Percentiles rank a stretch among this genome's conserved stretches.
These are phyloP conservation scores for Cataglyphis rosenhaueri DNA, from an alignment of 2,888 invertebrate genomes.

Conservation along the genomic window DNA sequence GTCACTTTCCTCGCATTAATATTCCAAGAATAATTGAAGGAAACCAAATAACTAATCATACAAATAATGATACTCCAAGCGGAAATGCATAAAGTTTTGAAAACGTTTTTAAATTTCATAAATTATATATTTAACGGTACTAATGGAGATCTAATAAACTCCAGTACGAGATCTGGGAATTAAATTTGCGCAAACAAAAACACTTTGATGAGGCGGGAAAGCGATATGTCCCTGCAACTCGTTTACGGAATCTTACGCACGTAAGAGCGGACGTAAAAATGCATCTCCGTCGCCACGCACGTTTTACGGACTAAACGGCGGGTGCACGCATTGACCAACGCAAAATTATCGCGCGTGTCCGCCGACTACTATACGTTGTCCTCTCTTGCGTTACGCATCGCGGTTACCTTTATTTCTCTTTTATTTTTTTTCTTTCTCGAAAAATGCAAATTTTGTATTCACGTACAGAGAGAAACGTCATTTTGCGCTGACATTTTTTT, in stretches of 20 bases:
- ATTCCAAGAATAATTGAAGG: neutral
- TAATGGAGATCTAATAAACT: neutral
- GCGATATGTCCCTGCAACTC: constrained; percentile 6
- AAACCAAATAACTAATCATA: neutral
- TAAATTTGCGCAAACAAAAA: constrained; percentile 3
- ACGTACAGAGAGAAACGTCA: neutral
- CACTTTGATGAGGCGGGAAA: neutral
- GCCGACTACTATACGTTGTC: constrained; percentile 48
- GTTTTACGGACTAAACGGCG: constrained; percentile 66
- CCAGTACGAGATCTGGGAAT: neutral
- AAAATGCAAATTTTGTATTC: neutral
- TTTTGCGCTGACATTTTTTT: neutral
- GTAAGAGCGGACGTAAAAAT: neutral
- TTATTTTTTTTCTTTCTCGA: neutral
- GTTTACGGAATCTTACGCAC: constrained; percentile 39
- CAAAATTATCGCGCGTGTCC: constrained; percentile 64
- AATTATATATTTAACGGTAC: neutral
- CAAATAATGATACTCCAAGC: neutral
- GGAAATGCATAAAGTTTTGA: neutral
- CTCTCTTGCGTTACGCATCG: constrained; percentile 38
- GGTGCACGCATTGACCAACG: constrained; percentile 59
- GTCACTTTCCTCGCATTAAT: neutral
- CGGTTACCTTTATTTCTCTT: neutral
- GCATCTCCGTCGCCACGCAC: constrained; percentile 57
- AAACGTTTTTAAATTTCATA: neutral